Base-by-base conservation (phyloP, 2,888 invertebrate species). In the Drosophila multiciliata region DNA sequence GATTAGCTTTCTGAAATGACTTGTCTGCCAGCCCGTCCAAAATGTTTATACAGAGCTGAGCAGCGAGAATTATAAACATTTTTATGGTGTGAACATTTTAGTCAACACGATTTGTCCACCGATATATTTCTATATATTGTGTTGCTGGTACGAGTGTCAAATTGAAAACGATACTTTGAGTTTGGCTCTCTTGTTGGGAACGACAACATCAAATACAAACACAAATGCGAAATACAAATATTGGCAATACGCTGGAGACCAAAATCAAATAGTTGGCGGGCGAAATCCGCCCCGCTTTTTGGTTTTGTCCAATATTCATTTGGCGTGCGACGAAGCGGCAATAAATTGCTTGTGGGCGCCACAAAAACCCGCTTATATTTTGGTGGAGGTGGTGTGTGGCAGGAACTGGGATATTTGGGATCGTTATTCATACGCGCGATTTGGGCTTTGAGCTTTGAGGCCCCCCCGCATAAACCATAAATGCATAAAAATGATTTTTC, bases 221-320 rank as follows among this genome's bases (percentile, higher is more conserved):
- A 79, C 63, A 75, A 69, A 62, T 64, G 64, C 66, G 49, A 77
- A 80, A 82, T 78, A 84, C 83, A 89, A 86, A 86, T 86, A 86
- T 86, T 90, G 88, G 79, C 88, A 88, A 90, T 86, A 83, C 80
- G 78, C 73, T 82, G 83, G 75, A 85, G 83, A 78, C 83, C 82
- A 82, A 82, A 87, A 85, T 87, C 88, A 85, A 84, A 84, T 89
- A 89, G 82, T 83, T 64, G 66, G 58, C 42, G 63, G 45, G 45
- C 49, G 12, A 2, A 8, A 45, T 55, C 26, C 42, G 29, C 54
- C 54, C 72, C 33, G 40, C 54, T 54, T 50, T 36, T 65, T 38
- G 52, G 42, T 48, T 29, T 48, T 40, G 52, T 45, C 74, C 87
- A 89, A 86, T 89, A 89, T 84, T 79, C 83, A 85, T 87, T 87